phyloP scores from a whole-genome alignment of 2,888 invertebrate genomes.

The Galeopsomyia nigrocyanea region DNA sequence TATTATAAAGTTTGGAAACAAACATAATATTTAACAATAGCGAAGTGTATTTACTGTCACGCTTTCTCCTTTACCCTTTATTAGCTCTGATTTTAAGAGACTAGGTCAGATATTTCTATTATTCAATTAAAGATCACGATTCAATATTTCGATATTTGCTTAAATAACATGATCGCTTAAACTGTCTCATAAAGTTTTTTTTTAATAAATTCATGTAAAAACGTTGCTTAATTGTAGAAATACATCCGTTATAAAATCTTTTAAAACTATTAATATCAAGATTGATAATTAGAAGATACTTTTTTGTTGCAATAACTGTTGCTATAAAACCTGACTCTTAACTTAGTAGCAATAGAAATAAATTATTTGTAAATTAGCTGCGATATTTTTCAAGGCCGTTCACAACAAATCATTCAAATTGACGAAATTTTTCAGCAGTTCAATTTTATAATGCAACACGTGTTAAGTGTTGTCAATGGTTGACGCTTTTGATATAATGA shows the following conservation, averaged over 20 bases:
- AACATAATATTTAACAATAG: constrained; percentile 46
- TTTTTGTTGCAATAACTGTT: background rate
- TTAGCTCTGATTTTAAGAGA: constrained; percentile 37
- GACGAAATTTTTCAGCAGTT: background rate
- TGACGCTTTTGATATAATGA: constrained; percentile 22
- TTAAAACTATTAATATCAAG: constrained; percentile 5
- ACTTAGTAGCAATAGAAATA: too few species aligned
- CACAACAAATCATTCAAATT: too few species aligned
- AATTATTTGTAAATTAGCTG: too few species aligned
- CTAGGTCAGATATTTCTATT: constrained; percentile 43
- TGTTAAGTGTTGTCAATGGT: constrained; percentile 21
- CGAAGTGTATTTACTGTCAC: constrained; percentile 30
- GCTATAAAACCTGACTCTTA: too few species aligned
- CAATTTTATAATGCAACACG: constrained; percentile 27
- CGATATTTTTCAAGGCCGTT: too few species aligned
- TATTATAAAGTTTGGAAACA: constrained; percentile 49
- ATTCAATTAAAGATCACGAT: constrained; percentile 28
- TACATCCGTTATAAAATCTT: background rate
- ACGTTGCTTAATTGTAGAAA: too few species aligned
- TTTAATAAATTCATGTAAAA: constrained; percentile 3
- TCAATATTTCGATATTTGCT: constrained; percentile 12
- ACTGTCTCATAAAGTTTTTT: background rate
- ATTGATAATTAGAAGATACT: constrained; percentile 4
- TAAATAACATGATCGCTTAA: background rate
- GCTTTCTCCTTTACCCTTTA: constrained; percentile 33